Conservation (phyloP, 2,797 vertebrate species). For the Potorous gilbertii region DNA sequence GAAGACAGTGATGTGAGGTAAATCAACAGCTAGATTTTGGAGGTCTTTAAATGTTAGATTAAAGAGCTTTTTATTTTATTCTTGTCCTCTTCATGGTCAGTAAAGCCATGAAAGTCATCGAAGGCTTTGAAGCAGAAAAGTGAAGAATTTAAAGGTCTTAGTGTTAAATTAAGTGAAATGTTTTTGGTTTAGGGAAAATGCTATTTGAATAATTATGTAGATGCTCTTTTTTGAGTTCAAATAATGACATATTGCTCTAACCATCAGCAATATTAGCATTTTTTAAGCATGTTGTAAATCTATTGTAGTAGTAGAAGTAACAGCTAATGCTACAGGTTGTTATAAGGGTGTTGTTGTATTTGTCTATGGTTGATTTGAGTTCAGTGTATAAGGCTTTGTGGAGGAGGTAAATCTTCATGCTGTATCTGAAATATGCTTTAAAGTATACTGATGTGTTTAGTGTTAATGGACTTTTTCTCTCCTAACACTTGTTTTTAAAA, state of each 20-base stretch:
- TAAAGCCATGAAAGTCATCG: not conserved
- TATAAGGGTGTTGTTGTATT: not conserved
- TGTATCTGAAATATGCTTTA: not conserved
- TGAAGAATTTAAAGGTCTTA: not conserved
- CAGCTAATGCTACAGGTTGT: not conserved
- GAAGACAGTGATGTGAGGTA: not conserved
- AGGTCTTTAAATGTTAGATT: not conserved
- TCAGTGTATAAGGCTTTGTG: constrained; percentile 36
- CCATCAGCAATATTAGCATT: not conserved
- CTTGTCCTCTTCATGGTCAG: not conserved
- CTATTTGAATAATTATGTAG: not conserved
- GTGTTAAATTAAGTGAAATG: not conserved
- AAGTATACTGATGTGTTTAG: not conserved
- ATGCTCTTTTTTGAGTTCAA: not conserved
- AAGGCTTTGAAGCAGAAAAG: not conserved
- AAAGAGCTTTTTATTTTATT: not conserved
- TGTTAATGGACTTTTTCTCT: not conserved
- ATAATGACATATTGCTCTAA: not conserved
- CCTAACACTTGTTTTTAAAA: constrained; percentile 1
- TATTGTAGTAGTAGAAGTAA: not conserved
- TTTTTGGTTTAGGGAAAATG: not conserved
- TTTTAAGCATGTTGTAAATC: not conserved
- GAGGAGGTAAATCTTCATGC: constrained; percentile 4
- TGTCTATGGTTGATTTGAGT: not conserved
- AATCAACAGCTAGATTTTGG: not conserved